Conservation (phyloP, 2,888 invertebrate species). For the Thera obeliscata region DNA sequence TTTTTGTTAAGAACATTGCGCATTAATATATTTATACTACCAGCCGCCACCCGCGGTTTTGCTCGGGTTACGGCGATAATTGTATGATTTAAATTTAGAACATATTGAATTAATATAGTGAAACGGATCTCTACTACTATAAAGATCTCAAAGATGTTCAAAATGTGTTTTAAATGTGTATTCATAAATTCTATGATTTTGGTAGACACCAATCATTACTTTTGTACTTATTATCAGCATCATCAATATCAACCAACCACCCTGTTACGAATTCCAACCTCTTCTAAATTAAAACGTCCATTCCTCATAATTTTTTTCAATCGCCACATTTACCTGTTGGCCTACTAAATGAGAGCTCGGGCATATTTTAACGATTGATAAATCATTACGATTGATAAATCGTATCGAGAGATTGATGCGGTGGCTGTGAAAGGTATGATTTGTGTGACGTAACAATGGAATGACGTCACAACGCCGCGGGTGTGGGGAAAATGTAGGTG, state of each 20-base stretch:
- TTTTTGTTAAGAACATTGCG: no score
- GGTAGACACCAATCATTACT: no score
- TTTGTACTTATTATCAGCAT: slow-evolving; percentile 26
- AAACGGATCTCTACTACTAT: no score
- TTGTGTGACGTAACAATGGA: slow-evolving; percentile 57
- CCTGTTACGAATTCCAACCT: slow-evolving; percentile 50
- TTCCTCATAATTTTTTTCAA: slow-evolving; percentile 15
- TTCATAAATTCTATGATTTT: no score
- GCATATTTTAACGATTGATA: slow-evolving; percentile 63
- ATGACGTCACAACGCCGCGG: slow-evolving; percentile 60
- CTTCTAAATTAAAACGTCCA: slow-evolving; percentile 13
- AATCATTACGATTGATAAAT: slow-evolving; percentile 61
- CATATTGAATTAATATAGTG: no score
- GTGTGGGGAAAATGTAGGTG: slow-evolving; percentile 25
- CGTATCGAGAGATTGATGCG: slow-evolving; percentile 72
- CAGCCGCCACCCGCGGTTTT: no score
- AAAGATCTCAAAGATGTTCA: no score
- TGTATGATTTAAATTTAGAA: no score
- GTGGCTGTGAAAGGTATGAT: slow-evolving; percentile 60
- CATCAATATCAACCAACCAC: slow-evolving; percentile 63
- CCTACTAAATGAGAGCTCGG: slow-evolving; percentile 63
- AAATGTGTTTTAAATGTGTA: no score
- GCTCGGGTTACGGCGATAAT: no score
- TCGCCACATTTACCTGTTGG: slow-evolving; percentile 52
- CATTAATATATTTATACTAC: no score